A percentile compares a stretch with the other conserved stretches of the same genome.
phyloP scores from a whole-genome alignment of 1,140 invertebrate species.

The Cydia splendana region DNA sequence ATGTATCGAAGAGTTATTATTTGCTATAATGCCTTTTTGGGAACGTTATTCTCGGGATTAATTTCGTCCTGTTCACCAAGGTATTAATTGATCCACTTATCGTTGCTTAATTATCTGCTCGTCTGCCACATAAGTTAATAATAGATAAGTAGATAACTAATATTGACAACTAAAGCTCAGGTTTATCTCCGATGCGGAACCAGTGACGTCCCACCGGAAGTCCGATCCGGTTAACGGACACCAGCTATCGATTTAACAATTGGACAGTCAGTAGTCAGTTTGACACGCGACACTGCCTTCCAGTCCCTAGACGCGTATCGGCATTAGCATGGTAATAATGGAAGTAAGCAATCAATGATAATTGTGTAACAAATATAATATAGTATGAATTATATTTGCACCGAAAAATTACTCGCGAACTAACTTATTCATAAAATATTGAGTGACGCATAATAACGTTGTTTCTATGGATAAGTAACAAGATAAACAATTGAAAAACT shows the following conservation, averaged over 20 bases:
- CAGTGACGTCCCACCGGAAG: slow-evolving; percentile 40
- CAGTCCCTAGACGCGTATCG: slow-evolving; percentile 25
- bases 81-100: background rate
- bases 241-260: slow-evolving; percentile 49
- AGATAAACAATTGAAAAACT: no score
- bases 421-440: no score
- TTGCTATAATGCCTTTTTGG: no score
- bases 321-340: background rate
- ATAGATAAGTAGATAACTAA: slow-evolving; percentile 29
- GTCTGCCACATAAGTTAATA: slow-evolving; percentile 12
- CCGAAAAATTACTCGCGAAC: no score
- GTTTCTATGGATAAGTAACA: no score
- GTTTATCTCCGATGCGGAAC: slow-evolving; percentile 36
- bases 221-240: slow-evolving; percentile 40
- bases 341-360: background rate
- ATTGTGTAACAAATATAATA: background rate
- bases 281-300: slow-evolving; percentile 43
- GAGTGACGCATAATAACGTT: no score
- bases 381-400: no score
- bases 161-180: slow-evolving; percentile 13
- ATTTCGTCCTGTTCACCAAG: no score
- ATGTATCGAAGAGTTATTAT: no score
- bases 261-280: slow-evolving; percentile 48
- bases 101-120: background rate
- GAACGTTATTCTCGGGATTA: no score